phyloP scores from a whole-genome alignment of 2,113 vertebrate species.

The Thalassarche chlororhynchos region DNA sequence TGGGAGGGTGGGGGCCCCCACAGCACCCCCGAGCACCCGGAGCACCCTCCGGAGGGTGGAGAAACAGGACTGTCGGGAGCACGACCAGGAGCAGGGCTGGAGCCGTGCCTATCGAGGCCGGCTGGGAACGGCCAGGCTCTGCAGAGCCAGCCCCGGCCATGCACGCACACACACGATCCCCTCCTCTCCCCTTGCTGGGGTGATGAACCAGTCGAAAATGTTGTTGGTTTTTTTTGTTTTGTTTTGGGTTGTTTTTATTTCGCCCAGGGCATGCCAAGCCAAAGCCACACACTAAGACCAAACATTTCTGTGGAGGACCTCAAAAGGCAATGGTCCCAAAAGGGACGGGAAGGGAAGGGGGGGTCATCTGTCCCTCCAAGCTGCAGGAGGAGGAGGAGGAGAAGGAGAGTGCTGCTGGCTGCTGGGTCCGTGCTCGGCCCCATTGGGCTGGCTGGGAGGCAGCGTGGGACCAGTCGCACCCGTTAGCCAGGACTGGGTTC shows the following conservation, averaged over 20 bases:
- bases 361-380: background rate
- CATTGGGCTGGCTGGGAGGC: background rate
- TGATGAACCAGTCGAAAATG: background rate
- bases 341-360: background rate
- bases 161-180: background rate
- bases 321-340: background rate
- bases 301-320: background rate
- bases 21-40: rapidly evolving
- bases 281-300: conserved; percentile 35
- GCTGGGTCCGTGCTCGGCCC: background rate
- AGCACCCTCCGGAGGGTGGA: background rate
- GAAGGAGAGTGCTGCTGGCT: background rate
- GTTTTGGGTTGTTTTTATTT: background rate
- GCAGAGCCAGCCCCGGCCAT: background rate
- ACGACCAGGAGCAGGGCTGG: background rate
- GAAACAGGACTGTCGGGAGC: background rate
- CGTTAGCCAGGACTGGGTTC: background rate
- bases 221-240: no score
- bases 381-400: background rate
- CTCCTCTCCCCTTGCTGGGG: background rate
- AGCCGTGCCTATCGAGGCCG: rapidly evolving
- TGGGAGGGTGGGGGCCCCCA: no score
- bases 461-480: background rate
- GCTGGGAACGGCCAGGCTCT: background rate
- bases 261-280: background rate